Conservation (phyloP, 2,797 vertebrate genomes). For the Cryptoprocta ferox region DNA sequence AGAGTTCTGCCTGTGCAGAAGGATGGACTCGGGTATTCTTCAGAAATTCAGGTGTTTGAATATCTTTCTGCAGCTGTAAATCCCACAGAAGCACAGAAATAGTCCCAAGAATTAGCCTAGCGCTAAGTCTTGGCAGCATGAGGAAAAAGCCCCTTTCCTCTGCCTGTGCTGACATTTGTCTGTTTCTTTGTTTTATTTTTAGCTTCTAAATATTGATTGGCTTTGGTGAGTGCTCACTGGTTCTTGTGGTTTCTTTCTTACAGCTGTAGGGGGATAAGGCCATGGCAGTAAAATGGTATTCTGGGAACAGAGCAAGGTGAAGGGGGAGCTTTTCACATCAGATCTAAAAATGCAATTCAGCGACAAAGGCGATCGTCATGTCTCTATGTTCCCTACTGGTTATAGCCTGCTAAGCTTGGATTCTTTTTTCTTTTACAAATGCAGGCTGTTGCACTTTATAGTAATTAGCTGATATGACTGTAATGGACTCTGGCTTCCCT, state of each 20-base stretch:
- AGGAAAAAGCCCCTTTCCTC: neutral
- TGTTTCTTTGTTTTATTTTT: slow-evolving; percentile 70
- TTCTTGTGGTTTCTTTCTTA: slow-evolving; percentile 50
- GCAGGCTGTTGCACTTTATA: slow-evolving; percentile 38
- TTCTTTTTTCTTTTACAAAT: slow-evolving; percentile 60
- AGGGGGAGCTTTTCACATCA: neutral
- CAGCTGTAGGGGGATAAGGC: slow-evolving; percentile 49
- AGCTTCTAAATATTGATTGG: slow-evolving; percentile 77
- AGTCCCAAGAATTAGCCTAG: neutral
- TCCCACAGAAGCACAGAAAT: neutral
- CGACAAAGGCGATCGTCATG: neutral
- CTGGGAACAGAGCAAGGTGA: slow-evolving; percentile 56
- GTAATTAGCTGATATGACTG: slow-evolving; percentile 41
- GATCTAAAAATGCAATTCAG: slow-evolving; percentile 70
- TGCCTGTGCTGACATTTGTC: neutral
- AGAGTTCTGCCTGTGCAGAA: neutral
- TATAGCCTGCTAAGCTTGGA: neutral
- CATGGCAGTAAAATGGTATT: slow-evolving; percentile 73
- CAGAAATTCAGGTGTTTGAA: neutral
- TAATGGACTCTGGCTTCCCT: slow-evolving; percentile 44
- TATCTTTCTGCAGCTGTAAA: neutral
- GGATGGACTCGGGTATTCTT: neutral
- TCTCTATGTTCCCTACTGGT: neutral
- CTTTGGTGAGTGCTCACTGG: slow-evolving; percentile 64
- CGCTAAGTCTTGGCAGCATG: neutral